Base-by-base conservation (phyloP, 2,113 vertebrate species). In the Tympanuchus pallidicinctus region DNA sequence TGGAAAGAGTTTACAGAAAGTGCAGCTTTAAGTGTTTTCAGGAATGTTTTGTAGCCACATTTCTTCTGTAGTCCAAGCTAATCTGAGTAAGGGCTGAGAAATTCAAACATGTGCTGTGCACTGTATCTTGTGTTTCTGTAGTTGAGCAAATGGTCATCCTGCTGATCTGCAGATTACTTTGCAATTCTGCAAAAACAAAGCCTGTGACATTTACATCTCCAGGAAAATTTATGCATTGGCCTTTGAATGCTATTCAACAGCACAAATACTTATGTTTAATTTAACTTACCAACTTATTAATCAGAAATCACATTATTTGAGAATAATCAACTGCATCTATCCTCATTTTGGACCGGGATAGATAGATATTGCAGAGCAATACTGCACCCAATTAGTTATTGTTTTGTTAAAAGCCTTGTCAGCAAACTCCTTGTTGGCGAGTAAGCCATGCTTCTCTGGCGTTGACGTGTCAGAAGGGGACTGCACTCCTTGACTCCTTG, bases 241-340 rank as follows among this genome's bases (percentile, higher is more conserved):
- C 75, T 95, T 93, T 93, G 67, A 81, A 88, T 94, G 92, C 71
- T 92, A 80, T 82, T 82, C 94, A 86, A 86, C 88, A 92, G 77
- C 73, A 91, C 84, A 91, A 93, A 94, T 97, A 92, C 92, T 95
- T 91, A 92, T 71, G 82, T 94, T 95, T 82, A 86, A 60, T 83
- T 89, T 89, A 83, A 86, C 60, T 85, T 85, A 86, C 85, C 59
- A 38, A 42, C 38, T 64, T 84, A 65, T 95, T 95, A 92, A 88
- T 64, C 47, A 36, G 11, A 43, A 94, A 82, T 93, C 54, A 45
- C 52, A 90, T 95, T 91, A 91, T 88, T 95, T 82, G 56, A 3
- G 0, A 81, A 81, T 78, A 91, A 96, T 95, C 85, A 91, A 88
- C 43, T 67, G 54, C 64, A 48, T 80, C 88, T 81, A 48, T 88